Evolutionary conservation across 30 jellyfish, hydroid and myxozoan genomes (phyloP), one percentile per base, ranked within the genome.

Genomic region (Hydractinia symbiolongicarpus): DNA sequence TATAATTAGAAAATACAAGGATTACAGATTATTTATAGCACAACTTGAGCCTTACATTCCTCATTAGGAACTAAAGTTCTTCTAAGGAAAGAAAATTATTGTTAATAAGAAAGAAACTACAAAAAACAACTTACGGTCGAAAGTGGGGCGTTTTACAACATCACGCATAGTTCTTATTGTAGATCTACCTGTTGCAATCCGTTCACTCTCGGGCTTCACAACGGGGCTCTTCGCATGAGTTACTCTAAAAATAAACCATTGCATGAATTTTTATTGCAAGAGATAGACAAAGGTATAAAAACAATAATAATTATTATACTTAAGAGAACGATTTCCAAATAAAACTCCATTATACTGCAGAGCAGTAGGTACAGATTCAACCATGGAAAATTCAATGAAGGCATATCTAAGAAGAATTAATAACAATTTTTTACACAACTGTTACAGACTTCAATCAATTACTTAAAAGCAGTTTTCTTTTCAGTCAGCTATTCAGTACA

Each of bases 341-440:
- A 91, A 77, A 4, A 91, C 95, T 5, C 96, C 98, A 67, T 79
- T 82, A 66, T 91, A 91, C 77, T 91, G 98, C 83, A 91, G 66
- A 55, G 98, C 98, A 40, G 98, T 91, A 7, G 91, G 76, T 44
- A 91, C 91, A 14, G 94, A 85, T 50, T 95, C 83, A 20, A 86
- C 67, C 21, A 30, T 30, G 44, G 44, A 30, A 30, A 30, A 30
- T 30, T 30, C 44, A 30, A 30, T 30, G 44, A 30, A 30, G 44
- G 44, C 44, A 30, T 30, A 30, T 30, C 44, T 30, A 30, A 30
- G 44, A 30, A 30, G 44, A 30, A 30, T 30, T 30, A 30, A 30
- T 30, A 30, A 30, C 44, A 30, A 30, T 30, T 30, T 30, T 30
- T 30, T 30, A 30, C 44, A 30, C 44, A 30, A 30, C 44, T 30